phyloP scores from a whole-genome alignment of 2,113 vertebrate genomes.

The Struthidea cinerea region DNA sequence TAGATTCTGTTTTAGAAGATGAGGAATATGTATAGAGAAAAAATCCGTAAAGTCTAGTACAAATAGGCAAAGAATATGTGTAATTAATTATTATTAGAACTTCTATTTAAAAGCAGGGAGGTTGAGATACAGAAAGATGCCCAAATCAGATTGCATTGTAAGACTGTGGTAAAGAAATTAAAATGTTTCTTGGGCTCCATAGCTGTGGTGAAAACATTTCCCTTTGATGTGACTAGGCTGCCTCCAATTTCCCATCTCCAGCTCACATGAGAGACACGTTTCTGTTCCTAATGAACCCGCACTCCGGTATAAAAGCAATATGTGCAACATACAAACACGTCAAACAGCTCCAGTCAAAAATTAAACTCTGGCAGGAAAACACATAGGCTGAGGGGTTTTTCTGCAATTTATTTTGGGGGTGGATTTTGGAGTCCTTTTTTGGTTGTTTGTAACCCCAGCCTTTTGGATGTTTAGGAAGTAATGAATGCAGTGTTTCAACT shows the following conservation, averaged over 20 bases:
- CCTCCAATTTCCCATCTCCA: not conserved
- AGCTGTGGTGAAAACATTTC: not conserved
- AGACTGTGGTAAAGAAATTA: not conserved
- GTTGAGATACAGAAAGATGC: not conserved
- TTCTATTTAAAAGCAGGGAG: not conserved
- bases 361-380: not conserved
- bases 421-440: not conserved
- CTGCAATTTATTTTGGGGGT: not conserved
- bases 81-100: not conserved
- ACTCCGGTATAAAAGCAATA: not conserved
- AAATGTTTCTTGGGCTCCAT: not conserved
- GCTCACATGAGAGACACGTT: not conserved
- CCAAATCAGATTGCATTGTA: not conserved
- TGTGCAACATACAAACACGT: not conserved
- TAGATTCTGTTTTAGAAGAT: not conserved
- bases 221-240: not conserved
- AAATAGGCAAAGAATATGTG: not conserved
- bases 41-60: not conserved
- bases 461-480: not conserved
- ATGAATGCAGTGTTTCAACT: not conserved
- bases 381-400: accelerated
- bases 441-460: not conserved
- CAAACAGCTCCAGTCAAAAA: not conserved
- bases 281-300: not conserved
- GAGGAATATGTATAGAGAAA: not conserved